Base-by-base conservation (phyloP, 2,888 invertebrate genomes). In the Gerris lacustris region DNA sequence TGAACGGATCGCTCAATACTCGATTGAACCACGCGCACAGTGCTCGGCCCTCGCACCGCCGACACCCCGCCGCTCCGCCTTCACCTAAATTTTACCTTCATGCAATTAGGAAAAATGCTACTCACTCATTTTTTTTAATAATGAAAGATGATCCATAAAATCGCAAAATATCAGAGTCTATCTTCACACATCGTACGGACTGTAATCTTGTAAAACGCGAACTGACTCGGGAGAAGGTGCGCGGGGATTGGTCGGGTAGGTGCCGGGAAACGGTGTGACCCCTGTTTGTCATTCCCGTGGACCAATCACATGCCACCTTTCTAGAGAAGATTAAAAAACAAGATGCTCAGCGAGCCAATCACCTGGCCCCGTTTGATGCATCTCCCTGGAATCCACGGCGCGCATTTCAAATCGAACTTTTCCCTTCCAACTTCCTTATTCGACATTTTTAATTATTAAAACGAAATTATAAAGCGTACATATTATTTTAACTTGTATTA, bases 171-270 rank as follows among this genome's bases (percentile, higher is more conserved):
- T 75, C 75, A 75, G 76, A 75, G 76, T 75, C 74, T 74, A 75
- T 75, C 75, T 75, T 76, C 76, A 75, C 76, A 75, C 76, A 77
- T 76, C 76, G 73, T 75, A 76, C 74, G 75, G 73, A 75, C 76
- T 72, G 75, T 77, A 78, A 55, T 77, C 77, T 75, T 77, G 77
- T 76, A 77, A 76, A 77, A 77, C 75, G 76, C 75, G 76, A 76
- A 76, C 76, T 74, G 71, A 72, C 74, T 75, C 73, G 74, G 75
- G 73, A 81, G 79, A 77, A 77, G 78, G 79, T 78, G 79, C 80
- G 55, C 55, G 9, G 81, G 81, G 81, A 82, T 82, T 82, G 82
- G 82, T 80, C 80, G 80, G 80, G 81, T 81, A 81, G 81, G 81
- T 80, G 80, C 80, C 79, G 74, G 72, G 75, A 72, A 72, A 74